Percentiles rank a stretch among this genome's conserved stretches.
phyloP scores from a whole-genome alignment of 2,888 invertebrate genomes.

The Agrochola macilenta region DNA sequence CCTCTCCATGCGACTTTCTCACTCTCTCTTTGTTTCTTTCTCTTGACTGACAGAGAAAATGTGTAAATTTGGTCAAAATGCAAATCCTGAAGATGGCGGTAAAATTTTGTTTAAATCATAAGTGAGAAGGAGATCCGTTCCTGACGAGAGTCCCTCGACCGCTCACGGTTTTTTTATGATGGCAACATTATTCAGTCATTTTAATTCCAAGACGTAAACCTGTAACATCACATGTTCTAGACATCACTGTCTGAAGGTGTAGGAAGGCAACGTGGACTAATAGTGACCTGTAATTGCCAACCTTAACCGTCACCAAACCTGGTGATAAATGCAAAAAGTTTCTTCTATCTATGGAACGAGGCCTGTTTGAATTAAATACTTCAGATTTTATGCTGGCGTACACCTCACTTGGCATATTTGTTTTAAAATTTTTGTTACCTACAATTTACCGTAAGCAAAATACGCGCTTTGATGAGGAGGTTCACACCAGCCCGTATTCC shows the following conservation, averaged over 20 bases:
- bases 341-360: too few species aligned
- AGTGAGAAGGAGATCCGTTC: too few species aligned
- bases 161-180: neutral
- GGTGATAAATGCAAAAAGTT: neutral
- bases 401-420: neutral
- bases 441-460: neutral
- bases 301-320: neutral
- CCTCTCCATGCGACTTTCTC: too few species aligned
- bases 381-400: neutral
- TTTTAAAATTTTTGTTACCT: neutral
- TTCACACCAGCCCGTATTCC: neutral
- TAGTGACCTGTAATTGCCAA: neutral
- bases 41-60: too few species aligned
- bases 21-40: too few species aligned
- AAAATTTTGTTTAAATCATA: too few species aligned
- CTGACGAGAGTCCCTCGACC: too few species aligned
- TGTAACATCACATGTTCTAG: neutral
- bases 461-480: neutral
- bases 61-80: too few species aligned
- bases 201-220: too few species aligned
- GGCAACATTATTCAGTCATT: too few species aligned
- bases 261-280: too few species aligned
- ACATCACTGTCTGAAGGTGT: neutral
- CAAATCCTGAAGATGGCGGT: too few species aligned
- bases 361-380: neutral